phyloP scores from a whole-genome alignment of 2,888 invertebrate genomes.

The Dyspetes luteomarginatus region DNA sequence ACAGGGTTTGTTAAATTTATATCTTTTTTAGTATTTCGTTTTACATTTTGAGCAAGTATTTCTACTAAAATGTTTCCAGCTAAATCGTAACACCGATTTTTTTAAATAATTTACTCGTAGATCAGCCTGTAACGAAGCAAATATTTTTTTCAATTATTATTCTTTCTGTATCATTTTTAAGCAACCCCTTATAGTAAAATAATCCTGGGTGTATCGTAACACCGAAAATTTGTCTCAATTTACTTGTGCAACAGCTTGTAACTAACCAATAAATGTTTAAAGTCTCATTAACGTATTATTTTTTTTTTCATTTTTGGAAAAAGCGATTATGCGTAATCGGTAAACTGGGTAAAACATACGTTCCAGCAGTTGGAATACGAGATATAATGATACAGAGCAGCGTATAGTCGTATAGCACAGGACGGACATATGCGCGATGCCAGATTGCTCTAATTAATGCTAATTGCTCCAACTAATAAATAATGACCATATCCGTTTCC shows the following conservation, averaged over 20 bases:
- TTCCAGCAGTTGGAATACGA: conserved; percentile 7
- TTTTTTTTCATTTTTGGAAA: too few species aligned
- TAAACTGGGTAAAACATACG: conserved; percentile 18
- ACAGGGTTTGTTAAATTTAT: too few species aligned
- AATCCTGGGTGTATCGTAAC: too few species aligned
- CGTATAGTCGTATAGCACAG: not conserved
- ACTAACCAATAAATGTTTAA: too few species aligned
- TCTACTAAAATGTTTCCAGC: too few species aligned
- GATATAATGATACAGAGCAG: not conserved
- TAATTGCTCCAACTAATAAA: conserved; percentile 81
- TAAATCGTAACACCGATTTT: too few species aligned
- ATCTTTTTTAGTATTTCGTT: too few species aligned
- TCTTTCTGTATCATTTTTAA: not conserved
- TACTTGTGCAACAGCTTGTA: too few species aligned
- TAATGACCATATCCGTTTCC: conserved; percentile 78
- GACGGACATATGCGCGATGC: conserved; percentile 64
- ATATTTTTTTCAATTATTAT: not conserved
- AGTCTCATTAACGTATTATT: too few species aligned
- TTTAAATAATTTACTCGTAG: not conserved
- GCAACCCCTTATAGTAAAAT: too few species aligned
- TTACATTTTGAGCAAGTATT: too few species aligned
- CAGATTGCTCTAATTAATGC: conserved; percentile 82
- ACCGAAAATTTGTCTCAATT: too few species aligned
- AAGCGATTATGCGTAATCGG: conserved; percentile 19
- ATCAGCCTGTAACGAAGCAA: not conserved